Evolutionary conservation across 2,888 invertebrate genomes (phyloP).

Genomic region (Ophion costatus): DNA sequence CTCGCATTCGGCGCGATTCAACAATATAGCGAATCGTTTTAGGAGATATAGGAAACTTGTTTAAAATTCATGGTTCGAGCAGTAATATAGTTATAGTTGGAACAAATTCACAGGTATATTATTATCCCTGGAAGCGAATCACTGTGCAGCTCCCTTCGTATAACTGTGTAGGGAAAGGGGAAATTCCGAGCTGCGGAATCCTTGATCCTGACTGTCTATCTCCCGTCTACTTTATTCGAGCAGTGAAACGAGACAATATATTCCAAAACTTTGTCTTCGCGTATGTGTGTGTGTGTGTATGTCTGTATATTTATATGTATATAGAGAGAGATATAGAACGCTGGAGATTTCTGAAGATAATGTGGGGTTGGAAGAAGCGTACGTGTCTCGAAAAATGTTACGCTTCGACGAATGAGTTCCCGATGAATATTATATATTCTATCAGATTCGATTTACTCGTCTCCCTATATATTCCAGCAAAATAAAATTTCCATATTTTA

Average conservation of each 20-base stretch:
- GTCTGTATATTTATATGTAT: constrained; percentile 17
- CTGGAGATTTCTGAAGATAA: constrained; percentile 49
- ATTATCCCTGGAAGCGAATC: constrained; percentile 34
- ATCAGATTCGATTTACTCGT: constrained; percentile 63
- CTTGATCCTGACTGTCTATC: constrained; percentile 63
- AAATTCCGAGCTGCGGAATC: constrained; percentile 53
- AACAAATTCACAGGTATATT: constrained; percentile 53
- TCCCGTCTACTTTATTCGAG: constrained; percentile 61
- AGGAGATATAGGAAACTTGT: constrained; percentile 28
- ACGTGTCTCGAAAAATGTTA: constrained; percentile 64
- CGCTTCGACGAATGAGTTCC: constrained; percentile 61
- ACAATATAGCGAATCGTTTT: constrained; percentile 37
- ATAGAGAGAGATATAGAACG: constrained; percentile 33
- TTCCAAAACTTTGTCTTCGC: constrained; percentile 61
- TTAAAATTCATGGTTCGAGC: constrained; percentile 41
- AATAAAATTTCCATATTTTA: background rate
- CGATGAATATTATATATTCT: constrained; percentile 64
- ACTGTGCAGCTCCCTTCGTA: constrained; percentile 17
- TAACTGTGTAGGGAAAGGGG: constrained; percentile 4
- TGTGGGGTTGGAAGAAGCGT: constrained; percentile 36
- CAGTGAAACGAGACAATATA: constrained; percentile 66
- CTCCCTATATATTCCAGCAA: constrained; percentile 21
- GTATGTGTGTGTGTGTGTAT: constrained; percentile 14
- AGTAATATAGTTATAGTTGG: constrained; percentile 23
- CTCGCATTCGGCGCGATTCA: background rate